Conservation (phyloP, 2,113 vertebrate species). For the Chaetodon trifascialis region DNA sequence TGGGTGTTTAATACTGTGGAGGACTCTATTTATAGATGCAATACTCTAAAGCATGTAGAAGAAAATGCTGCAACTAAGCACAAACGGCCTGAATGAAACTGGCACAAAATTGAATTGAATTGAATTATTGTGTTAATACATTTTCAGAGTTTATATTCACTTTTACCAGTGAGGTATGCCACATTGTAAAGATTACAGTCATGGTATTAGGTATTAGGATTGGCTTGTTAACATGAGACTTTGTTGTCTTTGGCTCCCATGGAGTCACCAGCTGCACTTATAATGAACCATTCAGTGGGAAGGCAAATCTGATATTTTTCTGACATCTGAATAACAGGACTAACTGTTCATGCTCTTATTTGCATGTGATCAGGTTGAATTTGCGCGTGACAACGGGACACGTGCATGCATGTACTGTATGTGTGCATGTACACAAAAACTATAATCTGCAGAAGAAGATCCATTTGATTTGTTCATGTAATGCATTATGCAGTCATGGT, state of each 20-base stretch:
- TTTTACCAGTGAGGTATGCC: neutral
- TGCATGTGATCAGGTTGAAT: constrained; percentile 14
- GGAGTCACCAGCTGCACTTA: neutral
- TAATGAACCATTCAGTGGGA: constrained; percentile 13
- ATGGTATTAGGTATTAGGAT: neutral
- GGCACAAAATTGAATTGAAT: neutral
- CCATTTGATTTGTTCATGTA: neutral
- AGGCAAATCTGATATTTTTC: neutral
- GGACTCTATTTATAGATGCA: neutral
- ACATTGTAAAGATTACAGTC: neutral
- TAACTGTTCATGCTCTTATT: neutral
- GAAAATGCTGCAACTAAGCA: too few species aligned
- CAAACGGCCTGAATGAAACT: neutral
- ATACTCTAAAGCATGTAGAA: too few species aligned
- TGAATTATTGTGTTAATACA: neutral
- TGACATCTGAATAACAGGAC: neutral
- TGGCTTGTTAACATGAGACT: constrained; percentile 5
- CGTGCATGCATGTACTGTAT: too few species aligned
- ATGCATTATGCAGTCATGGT: constrained; percentile 9
- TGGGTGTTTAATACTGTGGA: neutral
- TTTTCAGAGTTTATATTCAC: neutral
- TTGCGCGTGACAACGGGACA: neutral
- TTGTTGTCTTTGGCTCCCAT: constrained; percentile 23
- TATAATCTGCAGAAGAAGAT: neutral
- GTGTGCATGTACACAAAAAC: too few species aligned